phyloP scores from a whole-genome alignment of 1,140 invertebrate genomes.

The Zophobas morio region DNA sequence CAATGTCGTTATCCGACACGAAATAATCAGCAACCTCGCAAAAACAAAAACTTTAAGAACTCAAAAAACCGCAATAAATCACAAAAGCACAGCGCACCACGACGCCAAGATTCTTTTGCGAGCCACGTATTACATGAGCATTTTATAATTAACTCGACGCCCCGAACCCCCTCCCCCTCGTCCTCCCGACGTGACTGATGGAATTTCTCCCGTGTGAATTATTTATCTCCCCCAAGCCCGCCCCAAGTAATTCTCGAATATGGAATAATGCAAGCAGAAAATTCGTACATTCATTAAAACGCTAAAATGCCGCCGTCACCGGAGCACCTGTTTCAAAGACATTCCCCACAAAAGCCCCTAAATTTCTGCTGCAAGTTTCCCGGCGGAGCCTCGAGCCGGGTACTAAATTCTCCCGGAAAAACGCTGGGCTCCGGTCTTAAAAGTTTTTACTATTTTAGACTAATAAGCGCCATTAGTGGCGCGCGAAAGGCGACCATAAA shows the following conservation, averaged over 20 bases:
- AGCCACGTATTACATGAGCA: too few species aligned
- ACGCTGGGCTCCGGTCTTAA: slow-evolving; percentile 1
- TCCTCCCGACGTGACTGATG: not conserved
- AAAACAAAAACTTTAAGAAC: too few species aligned
- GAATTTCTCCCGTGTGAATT: not conserved
- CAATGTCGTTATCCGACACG: too few species aligned
- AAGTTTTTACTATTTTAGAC: slow-evolving; percentile 20
- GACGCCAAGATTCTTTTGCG: too few species aligned
- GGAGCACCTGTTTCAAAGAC: slow-evolving; percentile 7
- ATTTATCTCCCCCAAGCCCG: not conserved
- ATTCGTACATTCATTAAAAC: slow-evolving; percentile 8
- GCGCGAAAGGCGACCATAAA: not conserved
- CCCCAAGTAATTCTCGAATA: slow-evolving; percentile 7
- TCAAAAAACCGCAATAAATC: too few species aligned
- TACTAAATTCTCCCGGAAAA: not conserved
- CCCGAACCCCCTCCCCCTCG: not conserved
- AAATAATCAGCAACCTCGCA: too few species aligned
- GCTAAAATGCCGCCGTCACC: not conserved
- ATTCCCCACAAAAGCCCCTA: not conserved
- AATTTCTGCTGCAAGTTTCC: not conserved
- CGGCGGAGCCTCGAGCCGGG: not conserved
- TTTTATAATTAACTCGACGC: too few species aligned
- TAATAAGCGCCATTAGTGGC: slow-evolving; percentile 10
- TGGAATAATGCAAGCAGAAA: slow-evolving; percentile 9
- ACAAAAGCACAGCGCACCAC: too few species aligned